phyloP scores from a whole-genome alignment of 2,797 vertebrate species.

The Moxostoma hubbsi region DNA sequence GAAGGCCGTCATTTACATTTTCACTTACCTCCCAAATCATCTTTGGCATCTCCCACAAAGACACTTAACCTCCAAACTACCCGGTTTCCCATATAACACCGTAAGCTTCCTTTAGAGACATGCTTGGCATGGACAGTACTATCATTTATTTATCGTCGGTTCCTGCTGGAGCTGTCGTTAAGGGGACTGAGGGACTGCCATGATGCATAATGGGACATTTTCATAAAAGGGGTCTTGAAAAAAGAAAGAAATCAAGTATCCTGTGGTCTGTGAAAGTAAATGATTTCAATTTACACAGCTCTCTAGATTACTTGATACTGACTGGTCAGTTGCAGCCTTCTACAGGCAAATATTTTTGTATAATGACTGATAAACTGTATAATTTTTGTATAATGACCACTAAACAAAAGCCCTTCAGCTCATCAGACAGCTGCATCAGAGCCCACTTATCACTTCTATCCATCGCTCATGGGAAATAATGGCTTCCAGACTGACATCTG shows the following conservation, averaged over 20 bases:
- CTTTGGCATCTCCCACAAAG: conserved; percentile 41
- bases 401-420: too few relatives aligned
- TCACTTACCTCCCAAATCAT: neutral
- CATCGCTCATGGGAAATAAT: too few relatives aligned
- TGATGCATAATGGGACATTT: conserved; percentile 38
- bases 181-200: conserved; percentile 25
- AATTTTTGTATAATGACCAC: too few relatives aligned
- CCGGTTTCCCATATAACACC: conserved; percentile 57
- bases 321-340: neutral
- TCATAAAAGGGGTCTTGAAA: too few relatives aligned
- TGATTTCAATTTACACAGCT: neutral
- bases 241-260: too few relatives aligned
- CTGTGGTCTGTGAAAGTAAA: neutral
- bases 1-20: neutral
- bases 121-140: conserved; percentile 59
- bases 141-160: conserved; percentile 68
- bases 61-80: conserved; percentile 70
- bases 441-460: too few relatives aligned
- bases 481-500: too few relatives aligned
- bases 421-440: too few relatives aligned
- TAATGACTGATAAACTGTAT: neutral
- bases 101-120: conserved; percentile 58
- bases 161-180: conserved; percentile 60
- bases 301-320: neutral
- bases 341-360: neutral